These are phyloP conservation scores for Craniophora ligustri DNA, from an alignment of 2,888 invertebrate genomes.

Conservation along the genomic window DNA sequence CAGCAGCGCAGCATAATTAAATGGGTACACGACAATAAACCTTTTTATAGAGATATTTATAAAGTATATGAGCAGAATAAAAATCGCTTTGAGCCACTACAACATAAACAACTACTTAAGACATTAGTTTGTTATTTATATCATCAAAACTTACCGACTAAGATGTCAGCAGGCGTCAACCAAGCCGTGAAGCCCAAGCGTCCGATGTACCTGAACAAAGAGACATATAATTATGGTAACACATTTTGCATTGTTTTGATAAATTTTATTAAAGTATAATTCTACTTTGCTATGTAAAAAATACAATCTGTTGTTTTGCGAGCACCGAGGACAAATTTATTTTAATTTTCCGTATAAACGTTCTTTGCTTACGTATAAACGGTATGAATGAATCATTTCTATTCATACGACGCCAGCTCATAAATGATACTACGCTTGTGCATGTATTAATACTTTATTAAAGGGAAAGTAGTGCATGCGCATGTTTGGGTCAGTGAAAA, in stretches of 20 bases:
- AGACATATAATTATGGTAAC: constrained; percentile 10
- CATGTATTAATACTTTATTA: too few relatives aligned
- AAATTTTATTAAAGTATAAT: background rate
- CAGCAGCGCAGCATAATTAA: constrained; percentile 58
- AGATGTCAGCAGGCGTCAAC: background rate
- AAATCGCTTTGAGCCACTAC: constrained; percentile 60
- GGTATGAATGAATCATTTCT: background rate
- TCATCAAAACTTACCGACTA: constrained; percentile 44
- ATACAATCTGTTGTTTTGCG: background rate
- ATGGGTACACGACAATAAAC: constrained; percentile 44
- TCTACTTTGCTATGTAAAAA: background rate
- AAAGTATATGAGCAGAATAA: constrained; percentile 18
- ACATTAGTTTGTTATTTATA: constrained; percentile 23
- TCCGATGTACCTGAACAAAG: constrained; percentile 34
- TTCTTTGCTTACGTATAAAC: background rate
- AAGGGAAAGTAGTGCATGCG: too few relatives aligned
- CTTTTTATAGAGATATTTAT: constrained; percentile 35
- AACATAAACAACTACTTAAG: constrained; percentile 29
- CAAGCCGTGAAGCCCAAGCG: constrained; percentile 1
- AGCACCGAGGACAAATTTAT: background rate
- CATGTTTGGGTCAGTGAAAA: too few relatives aligned
- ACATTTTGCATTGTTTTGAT: background rate
- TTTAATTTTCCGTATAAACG: too few relatives aligned
- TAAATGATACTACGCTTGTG: background rate
- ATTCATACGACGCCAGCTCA: background rate